phyloP scores from a whole-genome alignment of 2,113 vertebrate genomes.

The Gorsachius goisagi region DNA sequence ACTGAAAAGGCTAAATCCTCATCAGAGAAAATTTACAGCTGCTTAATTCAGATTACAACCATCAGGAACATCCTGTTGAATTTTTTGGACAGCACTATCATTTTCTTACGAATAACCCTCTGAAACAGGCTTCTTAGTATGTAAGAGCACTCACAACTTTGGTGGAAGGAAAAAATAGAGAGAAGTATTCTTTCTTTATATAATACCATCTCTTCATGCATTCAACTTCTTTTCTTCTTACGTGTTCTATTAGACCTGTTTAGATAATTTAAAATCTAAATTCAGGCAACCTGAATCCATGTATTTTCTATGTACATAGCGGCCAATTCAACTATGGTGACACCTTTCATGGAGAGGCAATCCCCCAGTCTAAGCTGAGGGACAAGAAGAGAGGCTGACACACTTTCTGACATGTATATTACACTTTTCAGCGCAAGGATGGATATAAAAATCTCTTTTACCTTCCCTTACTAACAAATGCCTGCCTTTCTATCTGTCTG shows the following conservation, averaged over 20 bases:
- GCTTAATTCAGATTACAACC: conserved; percentile 11
- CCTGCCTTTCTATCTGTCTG: not conserved
- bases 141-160: not conserved
- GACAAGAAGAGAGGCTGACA: not conserved
- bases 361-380: not conserved
- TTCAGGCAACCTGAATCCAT: not conserved
- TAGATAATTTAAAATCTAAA: not conserved
- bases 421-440: not conserved
- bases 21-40: not conserved
- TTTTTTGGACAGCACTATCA: not conserved
- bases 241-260: not conserved
- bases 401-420: not conserved
- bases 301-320: not conserved
- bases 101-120: not conserved
- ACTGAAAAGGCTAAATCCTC: not conserved
- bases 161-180: not conserved
- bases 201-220: not conserved
- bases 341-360: not conserved
- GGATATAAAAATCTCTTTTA: not conserved
- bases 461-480: not conserved
- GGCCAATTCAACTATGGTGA: not conserved
- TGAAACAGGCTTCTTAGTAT: not conserved
- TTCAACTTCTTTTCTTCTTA: not conserved
- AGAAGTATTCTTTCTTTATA: not conserved
- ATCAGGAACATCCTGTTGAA: not conserved